Base-by-base conservation (phyloP, 1,140 invertebrate genomes). In the Ceratosolen solmsi region DNA sequence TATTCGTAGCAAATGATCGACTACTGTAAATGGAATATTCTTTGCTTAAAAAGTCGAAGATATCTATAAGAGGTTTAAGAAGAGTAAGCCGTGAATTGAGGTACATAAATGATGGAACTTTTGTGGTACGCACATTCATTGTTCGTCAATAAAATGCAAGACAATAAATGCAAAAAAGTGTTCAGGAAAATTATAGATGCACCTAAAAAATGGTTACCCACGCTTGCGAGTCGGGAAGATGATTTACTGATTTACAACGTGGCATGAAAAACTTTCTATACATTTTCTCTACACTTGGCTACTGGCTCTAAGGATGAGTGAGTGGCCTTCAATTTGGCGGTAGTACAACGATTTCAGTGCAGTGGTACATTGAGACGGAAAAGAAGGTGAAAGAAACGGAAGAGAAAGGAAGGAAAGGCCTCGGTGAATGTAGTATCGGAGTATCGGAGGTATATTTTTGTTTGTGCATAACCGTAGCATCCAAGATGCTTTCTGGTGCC, bases 181-280 rank as follows among this genome's bases (percentile, higher is more conserved):
- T 5, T 27, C 27, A 63, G 4, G 30, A 63, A 33, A 63, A 63
- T 63, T 1, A 63, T 13, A 20, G 27, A 33, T 63, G 58, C 2
- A 3, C 30, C 13, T 63, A 33, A 63, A 63, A 63, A 63, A 27
- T 8, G 15, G 2, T 30, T 63, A 63, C n/a, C 27, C 2, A 30
- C 4, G 27, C 13, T 63, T 63, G 58, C n/a, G n/a, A 9, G 58
- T 33, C n/a, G 58, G 25, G 27, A 63, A 63, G 27, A 63, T 63
- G 27, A 63, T 63, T 63, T 63, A 63, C 11, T 63, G 27, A 63
- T 63, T 63, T 63, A 63, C 11, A 63, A 33, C 15, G n/a, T 4
- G 58, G 58, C 58, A 63, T 63, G 22, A 30, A 63, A 63, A 63
- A 63, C 58, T 63, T 63, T 63, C 58, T 63, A 63, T 63, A 63